phyloP scores from a whole-genome alignment of 2,113 vertebrate species.

The Leiothrix lutea region DNA sequence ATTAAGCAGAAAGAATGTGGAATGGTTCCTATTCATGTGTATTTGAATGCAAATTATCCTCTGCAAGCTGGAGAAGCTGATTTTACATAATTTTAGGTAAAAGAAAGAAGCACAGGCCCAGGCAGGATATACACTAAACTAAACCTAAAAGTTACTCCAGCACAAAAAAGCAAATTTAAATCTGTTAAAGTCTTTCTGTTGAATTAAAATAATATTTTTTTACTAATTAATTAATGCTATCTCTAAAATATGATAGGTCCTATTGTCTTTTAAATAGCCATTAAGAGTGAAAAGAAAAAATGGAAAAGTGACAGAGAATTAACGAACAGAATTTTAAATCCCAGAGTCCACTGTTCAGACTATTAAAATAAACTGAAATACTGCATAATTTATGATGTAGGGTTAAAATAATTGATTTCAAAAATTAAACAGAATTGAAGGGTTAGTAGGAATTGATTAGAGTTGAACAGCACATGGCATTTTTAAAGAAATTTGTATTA shows the following conservation, averaged over 20 bases:
- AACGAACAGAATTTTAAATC: neutral
- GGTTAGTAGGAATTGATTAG: neutral
- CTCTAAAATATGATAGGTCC: neutral
- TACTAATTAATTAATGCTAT: neutral
- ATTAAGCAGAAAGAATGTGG: neutral
- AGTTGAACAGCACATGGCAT: neutral
- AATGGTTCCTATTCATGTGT: neutral
- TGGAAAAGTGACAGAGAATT: neutral
- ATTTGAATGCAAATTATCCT: neutral
- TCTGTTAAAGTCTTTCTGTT: neutral
- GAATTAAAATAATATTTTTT: neutral
- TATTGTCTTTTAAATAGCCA: conserved; percentile 8
- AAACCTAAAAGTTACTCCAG: neutral
- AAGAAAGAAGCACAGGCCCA: neutral
- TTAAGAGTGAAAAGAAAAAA: conserved; percentile 13
- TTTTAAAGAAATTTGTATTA: conserved; percentile 12
- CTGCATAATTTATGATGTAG: conserved; percentile 10
- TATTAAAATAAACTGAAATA: conserved; percentile 18
- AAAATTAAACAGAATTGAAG: conserved; percentile 19
- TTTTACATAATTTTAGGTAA: neutral
- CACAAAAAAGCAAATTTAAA: neutral
- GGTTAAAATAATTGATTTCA: conserved; percentile 24
- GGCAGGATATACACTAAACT: neutral
- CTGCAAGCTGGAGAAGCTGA: neutral
- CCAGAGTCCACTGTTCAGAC: neutral